These are phyloP conservation scores for Etheostoma nigrum DNA, from an alignment of 2,797 vertebrate species.

Conservation along the genomic window DNA sequence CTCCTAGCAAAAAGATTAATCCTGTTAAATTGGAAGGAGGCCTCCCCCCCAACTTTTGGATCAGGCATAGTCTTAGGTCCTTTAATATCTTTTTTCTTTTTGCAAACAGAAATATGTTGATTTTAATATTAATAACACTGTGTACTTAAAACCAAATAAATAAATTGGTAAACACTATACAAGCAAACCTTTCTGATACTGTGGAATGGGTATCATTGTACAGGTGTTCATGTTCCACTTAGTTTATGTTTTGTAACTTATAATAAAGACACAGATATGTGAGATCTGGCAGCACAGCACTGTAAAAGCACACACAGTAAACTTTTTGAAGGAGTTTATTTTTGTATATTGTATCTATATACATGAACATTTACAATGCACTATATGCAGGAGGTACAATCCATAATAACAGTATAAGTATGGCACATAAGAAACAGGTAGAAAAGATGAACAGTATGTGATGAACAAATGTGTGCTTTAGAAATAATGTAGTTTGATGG, in stretches of 20 bases:
- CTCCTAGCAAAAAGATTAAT: too few relatives aligned
- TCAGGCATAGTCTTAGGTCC: too few relatives aligned
- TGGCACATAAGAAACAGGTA: slow-evolving; percentile 55
- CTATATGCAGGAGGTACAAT: slow-evolving; percentile 76
- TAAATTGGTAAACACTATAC: too few relatives aligned
- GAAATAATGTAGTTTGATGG: slow-evolving; percentile 34
- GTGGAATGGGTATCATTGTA: not conserved
- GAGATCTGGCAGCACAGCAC: not conserved
- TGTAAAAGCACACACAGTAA: not conserved
- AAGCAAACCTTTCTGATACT: not conserved
- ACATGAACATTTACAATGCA: slow-evolving; percentile 82
- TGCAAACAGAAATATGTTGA: too few relatives aligned
- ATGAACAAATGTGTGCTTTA: slow-evolving; percentile 46
- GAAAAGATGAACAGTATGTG: slow-evolving; percentile 57
- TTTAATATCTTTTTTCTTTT: too few relatives aligned
- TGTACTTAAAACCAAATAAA: too few relatives aligned
- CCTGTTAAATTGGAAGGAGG: too few relatives aligned
- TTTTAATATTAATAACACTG: too few relatives aligned
- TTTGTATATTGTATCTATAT: slow-evolving; percentile 74
- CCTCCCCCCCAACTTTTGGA: too few relatives aligned
- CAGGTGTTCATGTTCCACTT: not conserved
- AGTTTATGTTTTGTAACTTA: not conserved
- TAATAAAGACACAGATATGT: not conserved
- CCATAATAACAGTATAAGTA: slow-evolving; percentile 60
- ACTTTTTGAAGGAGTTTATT: slow-evolving; percentile 72